These are phyloP conservation scores for Tragulus kanchil DNA, from an alignment of 2,113 vertebrate species.

Conservation along the genomic window DNA sequence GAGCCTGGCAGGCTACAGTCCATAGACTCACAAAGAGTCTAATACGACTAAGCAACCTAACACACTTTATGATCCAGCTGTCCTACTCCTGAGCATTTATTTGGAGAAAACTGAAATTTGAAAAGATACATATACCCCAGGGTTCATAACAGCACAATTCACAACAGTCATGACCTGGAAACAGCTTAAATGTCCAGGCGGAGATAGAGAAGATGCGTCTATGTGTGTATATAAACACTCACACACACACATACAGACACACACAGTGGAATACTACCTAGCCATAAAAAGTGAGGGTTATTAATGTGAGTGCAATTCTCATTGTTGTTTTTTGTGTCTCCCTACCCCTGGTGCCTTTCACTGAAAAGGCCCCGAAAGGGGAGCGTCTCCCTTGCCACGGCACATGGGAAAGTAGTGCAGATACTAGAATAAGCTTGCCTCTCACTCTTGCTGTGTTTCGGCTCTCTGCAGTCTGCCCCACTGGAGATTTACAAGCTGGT, in stretches of 20 bases:
- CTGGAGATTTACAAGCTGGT: slow-evolving; percentile 37
- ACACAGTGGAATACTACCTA: rapidly evolving
- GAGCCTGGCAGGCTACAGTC: background rate
- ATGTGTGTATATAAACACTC: background rate
- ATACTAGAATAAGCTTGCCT: background rate
- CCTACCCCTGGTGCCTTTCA: background rate
- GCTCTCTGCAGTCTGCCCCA: background rate
- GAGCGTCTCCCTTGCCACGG: background rate
- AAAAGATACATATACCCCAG: background rate
- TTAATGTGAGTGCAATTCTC: background rate
- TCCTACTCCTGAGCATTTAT: background rate
- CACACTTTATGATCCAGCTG: background rate
- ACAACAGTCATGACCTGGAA: background rate
- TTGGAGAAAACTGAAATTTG: background rate
- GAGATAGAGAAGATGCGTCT: background rate
- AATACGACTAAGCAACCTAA: background rate
- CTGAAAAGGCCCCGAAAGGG: rapidly evolving
- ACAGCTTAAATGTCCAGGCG: background rate
- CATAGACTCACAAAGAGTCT: background rate
- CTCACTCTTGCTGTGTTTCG: background rate
- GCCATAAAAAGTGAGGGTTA: background rate
- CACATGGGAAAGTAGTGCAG: rapidly evolving
- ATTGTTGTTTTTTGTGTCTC: background rate
- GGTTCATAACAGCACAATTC: background rate
- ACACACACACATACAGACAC: background rate